These are phyloP conservation scores for Drosophila borborema DNA, from an alignment of 2,888 invertebrate genomes.

Conservation along the genomic window DNA sequence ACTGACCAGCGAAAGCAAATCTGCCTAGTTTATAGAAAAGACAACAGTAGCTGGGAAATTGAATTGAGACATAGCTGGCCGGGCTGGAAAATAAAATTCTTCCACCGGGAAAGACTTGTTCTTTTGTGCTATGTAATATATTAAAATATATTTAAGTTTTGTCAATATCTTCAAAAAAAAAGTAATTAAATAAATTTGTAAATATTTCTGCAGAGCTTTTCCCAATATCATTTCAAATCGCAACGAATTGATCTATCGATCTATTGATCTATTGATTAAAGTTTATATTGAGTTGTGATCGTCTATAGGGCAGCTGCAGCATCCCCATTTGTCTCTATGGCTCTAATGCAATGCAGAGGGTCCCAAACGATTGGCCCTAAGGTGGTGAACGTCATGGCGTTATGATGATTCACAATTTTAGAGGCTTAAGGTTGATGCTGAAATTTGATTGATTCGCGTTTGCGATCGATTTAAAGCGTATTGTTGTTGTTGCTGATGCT, in stretches of 20 bases:
- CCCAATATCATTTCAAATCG: not conserved
- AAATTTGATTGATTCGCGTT: slow-evolving; percentile 48
- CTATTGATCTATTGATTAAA: not conserved
- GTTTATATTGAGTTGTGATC: not conserved
- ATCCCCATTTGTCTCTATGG: not conserved
- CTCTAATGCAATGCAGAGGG: not conserved
- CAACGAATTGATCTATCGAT: not conserved
- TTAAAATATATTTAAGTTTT: too few relatives aligned
- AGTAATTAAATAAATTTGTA: not conserved
- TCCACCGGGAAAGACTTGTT: too few relatives aligned
- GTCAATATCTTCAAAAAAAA: too few relatives aligned
- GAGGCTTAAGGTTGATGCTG: slow-evolving; percentile 6
- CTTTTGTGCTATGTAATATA: too few relatives aligned
- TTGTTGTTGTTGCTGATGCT: slow-evolving; percentile 35
- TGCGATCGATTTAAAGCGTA: slow-evolving; percentile 27
- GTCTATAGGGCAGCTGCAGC: not conserved
- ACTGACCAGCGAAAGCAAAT: too few relatives aligned
- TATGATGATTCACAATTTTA: slow-evolving; percentile 28
- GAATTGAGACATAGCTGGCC: too few relatives aligned
- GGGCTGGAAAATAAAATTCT: too few relatives aligned
- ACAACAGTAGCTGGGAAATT: not conserved
- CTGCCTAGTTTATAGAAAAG: not conserved
- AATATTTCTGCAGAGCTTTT: not conserved
- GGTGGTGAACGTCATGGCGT: slow-evolving; percentile 18
- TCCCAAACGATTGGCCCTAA: slow-evolving; percentile 2